Percentiles rank a stretch among this genome's conserved stretches.
Evolutionary conservation across 2,888 invertebrate species (phyloP).

Genomic region (Leucophenga maculata): DNA sequence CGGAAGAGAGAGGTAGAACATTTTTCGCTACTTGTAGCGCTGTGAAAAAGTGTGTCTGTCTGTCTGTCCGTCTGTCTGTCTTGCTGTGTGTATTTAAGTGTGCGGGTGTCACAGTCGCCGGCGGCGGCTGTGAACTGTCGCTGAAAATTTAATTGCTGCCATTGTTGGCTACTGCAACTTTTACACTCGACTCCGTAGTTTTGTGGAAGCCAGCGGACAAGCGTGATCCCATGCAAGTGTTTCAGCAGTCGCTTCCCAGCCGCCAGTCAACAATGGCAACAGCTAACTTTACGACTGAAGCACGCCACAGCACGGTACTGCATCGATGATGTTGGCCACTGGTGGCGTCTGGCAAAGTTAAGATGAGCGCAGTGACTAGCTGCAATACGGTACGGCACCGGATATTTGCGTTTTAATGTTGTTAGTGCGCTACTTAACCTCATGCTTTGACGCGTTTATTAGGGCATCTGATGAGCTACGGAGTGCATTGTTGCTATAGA

Average conservation of each 20-base stretch:
- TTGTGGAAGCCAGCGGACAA: not conserved
- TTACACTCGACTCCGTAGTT: not conserved
- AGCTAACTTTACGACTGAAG: no score
- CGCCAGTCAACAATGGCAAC: no score
- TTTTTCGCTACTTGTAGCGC: not conserved
- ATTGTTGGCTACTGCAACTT: not conserved
- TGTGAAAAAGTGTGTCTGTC: no score
- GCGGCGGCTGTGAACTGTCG: not conserved
- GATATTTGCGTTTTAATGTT: no score
- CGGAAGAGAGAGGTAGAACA: conserved; percentile 42
- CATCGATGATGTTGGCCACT: not conserved
- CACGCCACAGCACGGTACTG: not conserved
- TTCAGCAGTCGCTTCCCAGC: no score
- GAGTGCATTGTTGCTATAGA: no score
- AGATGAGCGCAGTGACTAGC: no score
- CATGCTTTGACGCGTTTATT: not conserved
- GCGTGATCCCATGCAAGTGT: not conserved
- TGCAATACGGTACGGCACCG: no score
- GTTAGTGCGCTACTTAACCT: not conserved
- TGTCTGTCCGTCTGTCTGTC: not conserved
- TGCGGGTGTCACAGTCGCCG: conserved; percentile 49
- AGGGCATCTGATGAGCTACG: no score
- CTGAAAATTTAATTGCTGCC: conserved; percentile 6
- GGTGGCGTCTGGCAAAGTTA: no score
- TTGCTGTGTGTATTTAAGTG: conserved; percentile 9